These are phyloP conservation scores for Stegodyphus mimosarum DNA, from an alignment of 1,140 invertebrate genomes.

Conservation along the genomic window DNA sequence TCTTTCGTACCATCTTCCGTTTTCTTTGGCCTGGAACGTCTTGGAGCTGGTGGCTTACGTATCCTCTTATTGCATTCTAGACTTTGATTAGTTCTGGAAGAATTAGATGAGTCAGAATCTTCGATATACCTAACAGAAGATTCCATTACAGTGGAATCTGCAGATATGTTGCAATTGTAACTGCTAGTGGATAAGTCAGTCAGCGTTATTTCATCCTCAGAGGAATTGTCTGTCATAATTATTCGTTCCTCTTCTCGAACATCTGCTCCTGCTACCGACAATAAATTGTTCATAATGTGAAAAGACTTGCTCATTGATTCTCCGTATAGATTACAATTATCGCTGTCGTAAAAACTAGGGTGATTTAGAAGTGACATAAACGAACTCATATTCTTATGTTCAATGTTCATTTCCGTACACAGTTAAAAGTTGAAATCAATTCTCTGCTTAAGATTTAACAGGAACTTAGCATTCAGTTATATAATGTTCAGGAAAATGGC, in stretches of 20 bases:
- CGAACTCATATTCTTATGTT: slow-evolving; percentile 9
- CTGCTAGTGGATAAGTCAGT: slow-evolving; percentile 46
- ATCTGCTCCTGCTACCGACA: background rate
- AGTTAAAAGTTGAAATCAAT: no score
- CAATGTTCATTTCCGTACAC: no score
- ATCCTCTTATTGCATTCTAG: background rate
- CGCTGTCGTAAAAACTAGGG: background rate
- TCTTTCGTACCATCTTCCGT: background rate
- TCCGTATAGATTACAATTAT: background rate
- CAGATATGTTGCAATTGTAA: background rate
- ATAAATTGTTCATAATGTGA: background rate
- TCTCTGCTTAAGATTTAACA: no score
- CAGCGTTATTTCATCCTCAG: slow-evolving; percentile 24
- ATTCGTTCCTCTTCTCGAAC: background rate
- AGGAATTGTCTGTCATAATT: slow-evolving; percentile 2
- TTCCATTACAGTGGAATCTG: background rate
- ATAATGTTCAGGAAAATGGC: no score
- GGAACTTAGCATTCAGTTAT: no score
- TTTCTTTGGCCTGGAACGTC: slow-evolving; percentile 8
- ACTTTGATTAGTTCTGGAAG: slow-evolving; percentile 27
- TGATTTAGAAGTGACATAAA: slow-evolving; percentile 15
- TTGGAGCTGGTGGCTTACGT: background rate
- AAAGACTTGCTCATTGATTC: slow-evolving; percentile 5
- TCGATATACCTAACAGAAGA: background rate
- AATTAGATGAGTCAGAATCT: slow-evolving; percentile 38